Base-by-base conservation (phyloP, 2,797 vertebrate species). In the Agapornis canus region DNA sequence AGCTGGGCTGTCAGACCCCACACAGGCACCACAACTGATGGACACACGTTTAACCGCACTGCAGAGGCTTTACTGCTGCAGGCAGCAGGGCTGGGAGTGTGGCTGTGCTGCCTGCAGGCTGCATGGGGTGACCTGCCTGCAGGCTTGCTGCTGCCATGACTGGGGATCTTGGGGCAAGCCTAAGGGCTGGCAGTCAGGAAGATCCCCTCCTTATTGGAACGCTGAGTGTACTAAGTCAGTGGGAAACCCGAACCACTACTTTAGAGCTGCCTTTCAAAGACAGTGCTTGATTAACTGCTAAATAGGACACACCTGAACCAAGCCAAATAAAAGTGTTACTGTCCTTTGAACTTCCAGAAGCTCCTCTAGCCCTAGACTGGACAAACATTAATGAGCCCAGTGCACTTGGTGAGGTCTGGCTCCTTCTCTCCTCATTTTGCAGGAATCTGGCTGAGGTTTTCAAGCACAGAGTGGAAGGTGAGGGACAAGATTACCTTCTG, bases 401-500 rank as follows among this genome's bases (percentile, higher is more conserved):
- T 8, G 25, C 16, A 45, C 35, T 71, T 35, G 22, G 19, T 42
- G 52, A 88, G 42, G 22, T 72, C 82, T 78, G 71, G 21, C 7
- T 68, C 70, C 54, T 63, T 54, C 54, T 47, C 49, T 63, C 27
- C 43, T 70, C 10, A 1, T 29, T 61, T 22, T 79, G 49, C 11
- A 32, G 35, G 6, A 90, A 63, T 43, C 26, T 48, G 32, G 54
- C 54, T 86, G 64, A 72, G 65, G 64, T 0, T 45, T 12, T 9
- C 31, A 82, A 72, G 51, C 70, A 37, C 29, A 26, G 66, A 72
- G 54, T 13, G 51, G 61, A 82, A 90, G 59, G 47, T 51, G 66
- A 72, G 17, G 43, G 83, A 26, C 26, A 66, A 59, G 60, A 47
- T 90, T 76, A 99, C 98, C 98, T 98, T 60, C 96, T 94, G 91